These are phyloP conservation scores for Ericerus pela DNA, from an alignment of 1,140 invertebrate species.

Conservation along the genomic window DNA sequence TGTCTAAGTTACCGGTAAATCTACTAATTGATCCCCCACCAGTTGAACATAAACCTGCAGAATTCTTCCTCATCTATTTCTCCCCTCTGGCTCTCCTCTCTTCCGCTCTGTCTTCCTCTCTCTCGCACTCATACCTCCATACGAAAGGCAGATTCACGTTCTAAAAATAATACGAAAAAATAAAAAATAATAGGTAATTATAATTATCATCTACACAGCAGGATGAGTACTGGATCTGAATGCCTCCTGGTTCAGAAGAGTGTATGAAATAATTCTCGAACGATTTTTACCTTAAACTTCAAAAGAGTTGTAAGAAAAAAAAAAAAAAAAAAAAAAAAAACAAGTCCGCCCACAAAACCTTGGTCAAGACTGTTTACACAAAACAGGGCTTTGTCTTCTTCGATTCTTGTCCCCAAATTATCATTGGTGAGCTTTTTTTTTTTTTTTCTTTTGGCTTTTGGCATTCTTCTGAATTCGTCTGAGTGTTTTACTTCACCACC, in stretches of 20 bases:
- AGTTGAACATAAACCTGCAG: too few relatives aligned
- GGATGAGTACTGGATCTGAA: background rate
- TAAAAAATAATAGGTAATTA: too few relatives aligned
- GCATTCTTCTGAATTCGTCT: background rate
- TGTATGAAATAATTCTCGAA: background rate
- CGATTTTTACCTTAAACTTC: background rate
- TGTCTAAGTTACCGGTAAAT: too few relatives aligned
- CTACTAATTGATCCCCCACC: too few relatives aligned
- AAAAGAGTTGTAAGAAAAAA: background rate
- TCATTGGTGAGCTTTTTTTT: background rate
- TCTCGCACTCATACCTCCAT: too few relatives aligned
- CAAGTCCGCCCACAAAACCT: constrained; percentile 8
- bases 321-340: background rate
- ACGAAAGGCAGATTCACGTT: too few relatives aligned
- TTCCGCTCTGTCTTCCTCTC: too few relatives aligned
- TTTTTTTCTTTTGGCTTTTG: background rate
- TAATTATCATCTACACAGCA: too few relatives aligned
- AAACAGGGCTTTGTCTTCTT: background rate
- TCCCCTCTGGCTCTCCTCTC: too few relatives aligned
- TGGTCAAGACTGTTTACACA: background rate
- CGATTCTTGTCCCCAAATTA: constrained; percentile 3
- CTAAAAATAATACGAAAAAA: too few relatives aligned
- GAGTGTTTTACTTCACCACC: background rate
- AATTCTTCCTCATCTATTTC: too few relatives aligned
- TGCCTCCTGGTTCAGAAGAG: background rate